phyloP scores from a whole-genome alignment of 2,888 invertebrate genomes.

The Xestia xanthographa region DNA sequence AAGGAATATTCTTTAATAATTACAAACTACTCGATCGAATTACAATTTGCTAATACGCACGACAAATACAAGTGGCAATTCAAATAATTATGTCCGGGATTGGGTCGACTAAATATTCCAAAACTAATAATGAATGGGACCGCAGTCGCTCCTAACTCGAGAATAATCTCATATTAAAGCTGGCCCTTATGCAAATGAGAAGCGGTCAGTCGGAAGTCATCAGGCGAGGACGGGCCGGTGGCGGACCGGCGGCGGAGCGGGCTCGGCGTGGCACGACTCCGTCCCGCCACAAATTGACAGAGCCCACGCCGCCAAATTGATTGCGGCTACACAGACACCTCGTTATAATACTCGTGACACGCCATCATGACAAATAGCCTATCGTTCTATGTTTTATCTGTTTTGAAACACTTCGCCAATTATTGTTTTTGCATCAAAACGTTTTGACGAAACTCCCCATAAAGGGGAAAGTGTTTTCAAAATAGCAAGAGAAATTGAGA shows the following conservation, averaged over 20 bases:
- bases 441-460: constrained; percentile 25
- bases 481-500: constrained; percentile 24
- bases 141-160: constrained; percentile 83
- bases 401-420: constrained; percentile 59
- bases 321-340: constrained; percentile 81
- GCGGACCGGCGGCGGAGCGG: constrained; percentile 60
- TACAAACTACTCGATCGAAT: constrained; percentile 61
- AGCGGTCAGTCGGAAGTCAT: constrained; percentile 90
- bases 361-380: constrained; percentile 69
- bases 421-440: constrained; percentile 36
- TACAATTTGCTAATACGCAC: constrained; percentile 75
- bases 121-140: constrained; percentile 87
- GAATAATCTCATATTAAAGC: constrained; percentile 89
- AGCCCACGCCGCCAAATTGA: constrained; percentile 83
- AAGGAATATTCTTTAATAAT: constrained; percentile 12
- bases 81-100: constrained; percentile 80
- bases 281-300: constrained; percentile 84
- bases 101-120: constrained; percentile 84
- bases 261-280: constrained; percentile 55
- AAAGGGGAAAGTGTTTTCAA: constrained; percentile 30
- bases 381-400: constrained; percentile 65
- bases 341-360: constrained; percentile 79
- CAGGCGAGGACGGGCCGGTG: constrained; percentile 73
- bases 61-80: constrained; percentile 77
- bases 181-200: constrained; percentile 89